phyloP scores from a whole-genome alignment of 53 echinoderm and acorn worm species.

The Patiria pectinifera region DNA sequence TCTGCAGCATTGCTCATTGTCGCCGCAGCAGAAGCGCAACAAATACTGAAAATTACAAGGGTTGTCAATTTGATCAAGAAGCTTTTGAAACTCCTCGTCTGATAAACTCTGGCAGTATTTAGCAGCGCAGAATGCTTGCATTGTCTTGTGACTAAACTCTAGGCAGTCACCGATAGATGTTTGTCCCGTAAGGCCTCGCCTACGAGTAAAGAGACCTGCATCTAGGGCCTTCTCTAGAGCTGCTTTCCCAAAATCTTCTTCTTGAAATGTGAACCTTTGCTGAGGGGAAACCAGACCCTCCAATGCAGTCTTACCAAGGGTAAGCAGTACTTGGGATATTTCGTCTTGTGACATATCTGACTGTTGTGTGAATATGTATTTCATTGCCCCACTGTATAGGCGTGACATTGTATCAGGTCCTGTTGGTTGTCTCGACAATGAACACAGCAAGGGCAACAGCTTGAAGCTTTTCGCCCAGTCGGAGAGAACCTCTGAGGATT shows the following conservation, averaged over 20 bases:
- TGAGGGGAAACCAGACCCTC: neutral
- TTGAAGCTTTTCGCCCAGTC: neutral
- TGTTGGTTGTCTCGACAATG: neutral
- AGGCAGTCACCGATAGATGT: neutral
- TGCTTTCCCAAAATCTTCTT: constrained; percentile 6
- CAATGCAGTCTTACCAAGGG: constrained; percentile 37
- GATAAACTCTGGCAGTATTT: constrained; percentile 16
- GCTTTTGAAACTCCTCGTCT: neutral
- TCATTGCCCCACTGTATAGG: constrained; percentile 7
- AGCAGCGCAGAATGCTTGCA: constrained; percentile 37
- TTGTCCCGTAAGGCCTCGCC: neutral
- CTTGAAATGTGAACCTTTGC: constrained; percentile 9
- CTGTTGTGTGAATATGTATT: constrained; percentile 18
- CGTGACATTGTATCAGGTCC: neutral
- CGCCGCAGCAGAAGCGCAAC: constrained; percentile 31
- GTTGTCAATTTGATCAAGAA: neutral
- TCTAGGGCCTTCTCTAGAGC: neutral
- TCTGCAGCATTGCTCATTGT: constrained; percentile 22
- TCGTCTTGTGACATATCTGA: neutral
- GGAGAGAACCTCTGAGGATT: neutral
- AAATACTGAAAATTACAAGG: neutral
- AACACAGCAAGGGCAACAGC: neutral
- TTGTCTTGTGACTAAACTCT: neutral
- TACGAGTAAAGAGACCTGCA: constrained; percentile 22
- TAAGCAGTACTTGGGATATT: neutral